phyloP scores from a whole-genome alignment of 2,888 invertebrate species.

The Drosophila algonquin region DNA sequence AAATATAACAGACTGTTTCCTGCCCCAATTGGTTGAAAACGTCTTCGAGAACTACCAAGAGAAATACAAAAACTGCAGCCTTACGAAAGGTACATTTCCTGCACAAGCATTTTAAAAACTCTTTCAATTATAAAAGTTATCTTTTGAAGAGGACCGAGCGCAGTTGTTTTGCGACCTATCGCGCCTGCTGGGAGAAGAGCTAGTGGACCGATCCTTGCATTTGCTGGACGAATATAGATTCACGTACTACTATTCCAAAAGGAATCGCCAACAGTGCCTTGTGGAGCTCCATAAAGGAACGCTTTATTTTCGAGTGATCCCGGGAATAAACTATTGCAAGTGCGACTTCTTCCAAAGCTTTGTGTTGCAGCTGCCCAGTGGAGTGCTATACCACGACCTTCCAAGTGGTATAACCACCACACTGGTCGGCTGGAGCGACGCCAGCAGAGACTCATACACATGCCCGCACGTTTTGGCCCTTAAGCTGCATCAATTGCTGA shows the following conservation, averaged over 20 bases:
- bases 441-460: constrained; percentile 80
- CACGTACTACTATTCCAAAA: constrained; percentile 1
- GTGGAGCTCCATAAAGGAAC: constrained; percentile 29
- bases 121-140: neutral
- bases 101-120: neutral
- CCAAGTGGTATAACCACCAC: neutral
- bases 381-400: constrained; percentile 21
- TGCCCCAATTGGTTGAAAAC: constrained; percentile 16
- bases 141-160: neutral
- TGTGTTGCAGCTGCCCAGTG: constrained; percentile 84
- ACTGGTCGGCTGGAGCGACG: constrained; percentile 11
- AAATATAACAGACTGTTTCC: constrained; percentile 1
- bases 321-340: constrained; percentile 88
- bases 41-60: constrained; percentile 9
- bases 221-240: constrained; percentile 21
- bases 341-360: constrained; percentile 86
- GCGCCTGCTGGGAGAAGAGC: constrained; percentile 10
- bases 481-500: constrained; percentile 85
- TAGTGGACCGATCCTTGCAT: constrained; percentile 21
- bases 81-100: constrained; percentile 1
- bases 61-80: neutral
- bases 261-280: neutral
- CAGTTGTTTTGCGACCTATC: constrained; percentile 21
- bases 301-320: constrained; percentile 76
- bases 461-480: constrained; percentile 89